Conservation (phyloP, 30 jellyfish, hydroid and myxozoan genomes). For the Hydractinia echinata region DNA sequence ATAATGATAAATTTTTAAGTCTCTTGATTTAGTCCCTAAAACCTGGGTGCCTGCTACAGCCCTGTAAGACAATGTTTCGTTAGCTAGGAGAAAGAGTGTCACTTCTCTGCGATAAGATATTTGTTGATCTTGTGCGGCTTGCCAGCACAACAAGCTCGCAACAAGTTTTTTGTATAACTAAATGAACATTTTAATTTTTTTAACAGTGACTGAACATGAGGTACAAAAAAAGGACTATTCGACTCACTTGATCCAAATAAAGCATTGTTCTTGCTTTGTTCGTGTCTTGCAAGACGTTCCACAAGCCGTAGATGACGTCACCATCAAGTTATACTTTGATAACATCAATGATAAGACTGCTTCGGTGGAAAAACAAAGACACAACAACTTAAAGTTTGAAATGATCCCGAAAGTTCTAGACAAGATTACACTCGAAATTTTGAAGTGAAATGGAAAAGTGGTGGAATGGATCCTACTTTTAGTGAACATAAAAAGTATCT, state of each 20-base stretch:
- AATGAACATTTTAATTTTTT: background rate
- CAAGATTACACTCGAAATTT: background rate
- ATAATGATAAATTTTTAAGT: too few relatives aligned
- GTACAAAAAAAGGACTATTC: slow-evolving; percentile 1
- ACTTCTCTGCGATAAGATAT: too few relatives aligned
- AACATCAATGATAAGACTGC: background rate
- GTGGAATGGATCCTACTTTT: background rate
- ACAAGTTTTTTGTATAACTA: background rate
- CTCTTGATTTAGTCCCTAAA: too few relatives aligned
- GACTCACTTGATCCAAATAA: background rate
- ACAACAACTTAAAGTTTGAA: background rate
- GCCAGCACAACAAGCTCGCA: too few relatives aligned
- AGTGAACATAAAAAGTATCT: background rate
- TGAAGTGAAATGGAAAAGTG: background rate
- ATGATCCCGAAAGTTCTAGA: background rate
- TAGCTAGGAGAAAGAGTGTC: too few relatives aligned
- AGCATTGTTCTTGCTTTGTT: background rate
- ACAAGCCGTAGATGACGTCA: background rate
- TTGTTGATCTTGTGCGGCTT: too few relatives aligned
- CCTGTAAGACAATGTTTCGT: too few relatives aligned
- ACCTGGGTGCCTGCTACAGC: too few relatives aligned
- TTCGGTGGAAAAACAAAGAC: background rate
- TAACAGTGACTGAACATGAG: slow-evolving; percentile 5
- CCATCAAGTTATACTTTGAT: background rate
- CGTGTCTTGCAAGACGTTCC: background rate